Base-by-base conservation (phyloP, 2,113 vertebrate genomes). In the Sceloporus undulatus region DNA sequence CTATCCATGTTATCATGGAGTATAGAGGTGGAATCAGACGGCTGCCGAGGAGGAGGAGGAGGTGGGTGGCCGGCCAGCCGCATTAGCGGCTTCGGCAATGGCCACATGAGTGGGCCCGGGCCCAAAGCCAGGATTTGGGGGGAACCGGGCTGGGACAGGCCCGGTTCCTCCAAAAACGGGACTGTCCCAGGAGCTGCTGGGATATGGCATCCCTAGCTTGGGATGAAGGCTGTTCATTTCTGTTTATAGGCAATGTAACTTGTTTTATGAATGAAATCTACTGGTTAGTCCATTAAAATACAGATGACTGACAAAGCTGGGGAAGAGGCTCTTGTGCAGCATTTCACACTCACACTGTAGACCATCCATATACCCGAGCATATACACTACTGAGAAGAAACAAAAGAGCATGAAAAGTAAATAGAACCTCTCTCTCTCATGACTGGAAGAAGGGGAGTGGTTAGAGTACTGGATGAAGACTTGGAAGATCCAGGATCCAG, bases 231-330 rank as follows among this genome's bases (percentile, higher is more conserved):
- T 62, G 59, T 62, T 62, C 16, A 62, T 62, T 62, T 62, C 70
- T 56, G 62, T 82, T 77, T 56, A 62, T 80, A 89, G 91, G n/a
- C 19, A 0, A 1, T 9, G 8, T 0, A 87, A 88, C 78, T 18
- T 62, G 59, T 83, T 93, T 86, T n/a, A 34, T 9, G 1, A 56
- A 29, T 83, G 70, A 19, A 71, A 1, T 0, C 18, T 65, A 90
- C 65, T 0, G 5, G 40, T 27, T 59, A 77, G 25, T 9, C 3
- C 34, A 19, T 16, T 38, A 91, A 54, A 77, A 4, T 7, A 4
- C 0, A 88, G 85, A 81, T 34, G 0, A 16, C 0, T 0, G 70
- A 91, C 88, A 85, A 91, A 88, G 85, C 62, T 90, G 56, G 92
- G 52, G 25, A 0, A 0, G 71, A 90, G 68, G 70, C 25, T 52